These are phyloP conservation scores for Drosophila littoralis DNA, from an alignment of 1,140 invertebrate genomes.

Conservation along the genomic window DNA sequence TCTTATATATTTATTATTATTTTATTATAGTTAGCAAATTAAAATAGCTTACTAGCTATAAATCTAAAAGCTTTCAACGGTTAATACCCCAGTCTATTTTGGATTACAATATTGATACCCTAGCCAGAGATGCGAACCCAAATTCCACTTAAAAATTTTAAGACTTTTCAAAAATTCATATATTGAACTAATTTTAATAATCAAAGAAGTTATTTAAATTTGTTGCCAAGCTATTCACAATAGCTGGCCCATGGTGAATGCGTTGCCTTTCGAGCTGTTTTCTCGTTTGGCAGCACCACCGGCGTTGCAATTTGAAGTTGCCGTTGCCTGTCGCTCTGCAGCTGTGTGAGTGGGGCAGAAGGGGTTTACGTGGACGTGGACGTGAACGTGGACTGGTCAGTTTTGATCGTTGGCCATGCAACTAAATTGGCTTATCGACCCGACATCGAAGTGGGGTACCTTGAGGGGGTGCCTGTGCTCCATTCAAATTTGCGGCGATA, in stretches of 20 bases:
- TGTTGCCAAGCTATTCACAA: neutral
- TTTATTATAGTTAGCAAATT: no score
- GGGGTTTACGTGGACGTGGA: neutral
- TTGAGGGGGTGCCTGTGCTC: neutral
- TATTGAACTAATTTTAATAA: no score
- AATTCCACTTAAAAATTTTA: neutral
- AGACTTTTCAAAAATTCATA: neutral
- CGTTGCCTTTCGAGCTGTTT: conserved; percentile 45
- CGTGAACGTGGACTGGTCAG: conserved; percentile 29
- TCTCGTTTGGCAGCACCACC: conserved; percentile 63
- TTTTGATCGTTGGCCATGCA: conserved; percentile 51
- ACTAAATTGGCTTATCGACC: conserved; percentile 61
- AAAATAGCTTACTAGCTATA: no score
- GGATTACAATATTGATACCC: no score
- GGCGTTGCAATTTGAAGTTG: conserved; percentile 62
- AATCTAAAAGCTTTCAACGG: no score
- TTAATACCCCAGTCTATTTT: no score
- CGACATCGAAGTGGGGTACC: conserved; percentile 18
- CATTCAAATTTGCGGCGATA: conserved; percentile 40
- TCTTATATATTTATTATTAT: no score
- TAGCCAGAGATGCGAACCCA: no score
- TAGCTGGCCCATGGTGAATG: conserved; percentile 23
- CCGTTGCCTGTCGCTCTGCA: conserved; percentile 39
- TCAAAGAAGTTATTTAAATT: no score
- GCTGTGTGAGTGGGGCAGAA: neutral